These are phyloP conservation scores for Drosophila littoralis DNA, from an alignment of 1,140 invertebrate genomes.

Conservation along the genomic window DNA sequence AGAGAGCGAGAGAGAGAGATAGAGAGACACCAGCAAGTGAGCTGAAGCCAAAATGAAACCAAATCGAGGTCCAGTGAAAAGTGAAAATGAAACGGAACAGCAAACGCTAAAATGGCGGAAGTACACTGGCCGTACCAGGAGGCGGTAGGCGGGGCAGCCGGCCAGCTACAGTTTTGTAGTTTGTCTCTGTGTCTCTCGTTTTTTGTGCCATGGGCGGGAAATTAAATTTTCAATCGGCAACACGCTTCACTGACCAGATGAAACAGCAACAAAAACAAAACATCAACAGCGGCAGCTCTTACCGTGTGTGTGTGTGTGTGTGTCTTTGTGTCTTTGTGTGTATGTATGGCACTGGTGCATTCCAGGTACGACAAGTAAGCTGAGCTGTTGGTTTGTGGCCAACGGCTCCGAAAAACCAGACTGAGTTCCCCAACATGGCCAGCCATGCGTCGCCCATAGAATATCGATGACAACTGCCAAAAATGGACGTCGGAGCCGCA, in stretches of 20 bases:
- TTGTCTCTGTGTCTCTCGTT: constrained; percentile 22
- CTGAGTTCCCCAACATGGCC: constrained; percentile 17
- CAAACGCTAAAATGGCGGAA: constrained; percentile 59
- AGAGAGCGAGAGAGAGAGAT: neutral
- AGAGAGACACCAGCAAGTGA: neutral
- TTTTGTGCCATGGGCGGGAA: constrained; percentile 66
- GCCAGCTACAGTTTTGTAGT: neutral
- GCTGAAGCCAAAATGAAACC: constrained; percentile 1
- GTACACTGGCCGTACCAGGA: constrained; percentile 55
- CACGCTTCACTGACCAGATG: constrained; percentile 69
- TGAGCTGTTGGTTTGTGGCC: constrained; percentile 45
- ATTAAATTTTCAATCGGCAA: constrained; percentile 79
- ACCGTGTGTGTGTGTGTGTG: neutral
- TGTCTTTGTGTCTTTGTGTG: neutral
- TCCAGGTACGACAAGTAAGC: constrained; percentile 12
- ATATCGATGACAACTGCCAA: constrained; percentile 19
- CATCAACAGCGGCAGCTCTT: constrained; percentile 2
- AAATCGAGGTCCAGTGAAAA: constrained; percentile 62
- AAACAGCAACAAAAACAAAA: constrained; percentile 39
- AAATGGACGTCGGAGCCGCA: neutral
- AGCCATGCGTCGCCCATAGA: constrained; percentile 14
- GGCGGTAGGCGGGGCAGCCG: constrained; percentile 7
- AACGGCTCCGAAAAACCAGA: constrained; percentile 14
- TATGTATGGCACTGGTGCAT: neutral
- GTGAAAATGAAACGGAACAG: constrained; percentile 52